Evolutionary conservation across 23 tunicate genomes (phyloP).

Genomic region (Trididemnum clinides): DNA sequence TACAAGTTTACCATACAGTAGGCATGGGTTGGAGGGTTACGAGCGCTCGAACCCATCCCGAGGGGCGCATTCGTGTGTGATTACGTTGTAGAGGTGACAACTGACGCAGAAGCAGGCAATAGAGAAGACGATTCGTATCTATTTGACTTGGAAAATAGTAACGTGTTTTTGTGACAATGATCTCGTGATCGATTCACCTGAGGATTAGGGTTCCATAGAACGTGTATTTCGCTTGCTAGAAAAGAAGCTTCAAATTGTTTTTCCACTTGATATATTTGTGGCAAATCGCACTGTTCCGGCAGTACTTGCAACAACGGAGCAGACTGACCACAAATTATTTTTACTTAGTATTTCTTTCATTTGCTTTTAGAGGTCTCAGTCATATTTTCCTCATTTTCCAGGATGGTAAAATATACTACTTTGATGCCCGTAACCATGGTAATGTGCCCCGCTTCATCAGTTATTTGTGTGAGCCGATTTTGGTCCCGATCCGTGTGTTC

Average conservation of each 20-base stretch:
- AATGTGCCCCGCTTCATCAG: slow-evolving; percentile 95
- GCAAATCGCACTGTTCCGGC: too few relatives aligned
- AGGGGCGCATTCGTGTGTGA: slow-evolving; percentile 93
- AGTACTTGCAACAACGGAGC: too few relatives aligned
- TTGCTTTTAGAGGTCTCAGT: too few relatives aligned
- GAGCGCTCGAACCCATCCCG: slow-evolving; percentile 87
- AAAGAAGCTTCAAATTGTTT: too few relatives aligned
- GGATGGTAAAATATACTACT: slow-evolving; percentile 73
- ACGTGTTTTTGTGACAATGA: too few relatives aligned
- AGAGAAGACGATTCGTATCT: slow-evolving; percentile 91
- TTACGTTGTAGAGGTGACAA: slow-evolving; percentile 87
- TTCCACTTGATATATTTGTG: too few relatives aligned
- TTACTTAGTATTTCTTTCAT: too few relatives aligned
- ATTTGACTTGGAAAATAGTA: slow-evolving; percentile 80
- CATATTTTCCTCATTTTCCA: background rate
- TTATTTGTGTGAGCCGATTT: slow-evolving; percentile 87
- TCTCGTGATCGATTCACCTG: too few relatives aligned
- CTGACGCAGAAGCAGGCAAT: slow-evolving; percentile 71
- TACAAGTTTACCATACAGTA: slow-evolving; percentile 85
- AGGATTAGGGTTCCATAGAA: too few relatives aligned
- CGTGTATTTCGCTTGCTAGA: too few relatives aligned
- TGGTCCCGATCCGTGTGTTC: slow-evolving; percentile 90
- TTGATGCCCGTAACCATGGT: slow-evolving; percentile 90
- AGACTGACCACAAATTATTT: too few relatives aligned
- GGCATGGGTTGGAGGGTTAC: slow-evolving; percentile 96